Base-by-base conservation (phyloP, 2,888 invertebrate genomes). In the Cheilosia grossa region DNA sequence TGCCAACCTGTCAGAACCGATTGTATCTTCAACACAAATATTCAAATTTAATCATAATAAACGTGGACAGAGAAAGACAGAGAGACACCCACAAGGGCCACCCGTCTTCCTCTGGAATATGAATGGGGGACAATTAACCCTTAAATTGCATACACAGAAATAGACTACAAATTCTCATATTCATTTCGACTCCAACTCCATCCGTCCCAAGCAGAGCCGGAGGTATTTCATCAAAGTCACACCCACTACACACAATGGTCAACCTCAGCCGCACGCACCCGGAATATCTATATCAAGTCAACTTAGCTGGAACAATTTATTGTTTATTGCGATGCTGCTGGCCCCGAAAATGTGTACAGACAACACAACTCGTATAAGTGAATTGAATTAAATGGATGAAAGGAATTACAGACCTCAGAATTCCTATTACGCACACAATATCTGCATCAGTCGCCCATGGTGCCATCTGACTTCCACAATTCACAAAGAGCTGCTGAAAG, bases 331-430 rank as follows among this genome's bases (percentile, higher is more conserved):
- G 33, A 49, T 63, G 27, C 40, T 49, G 21, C 56, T 47, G 21
- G 13, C 21, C 37, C 73, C 40, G 30, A 54, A 74, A 30, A 24
- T 59, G 33, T 44, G 47, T 19, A 66, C 47, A 47, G 30, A 80
- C 75, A 77, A 64, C 33, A 59, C 24, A 59, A 74, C 59, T 77
- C 73, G 30, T 63, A 82, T 51, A 82, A 78, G 51, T 49, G 59
- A 83, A 79, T 83, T 70, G 83, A 79, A 80, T 83, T 79, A 83
- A 80, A 70, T 54, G 63, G 59, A 72, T 69, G 15, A 73, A 77
- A 66, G 79, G 78, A 58, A 61, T 59, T 69, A 42, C 37, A 33
- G 13, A 51, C 6, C 27, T 30, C 24, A 9, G 53, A 42, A 33
- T 56, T 30, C 17, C 40, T 13, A 42, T 44, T 44, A 42, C n/a